Base-by-base conservation (phyloP, 2,113 vertebrate genomes). In the Gambusia holbrooki region DNA sequence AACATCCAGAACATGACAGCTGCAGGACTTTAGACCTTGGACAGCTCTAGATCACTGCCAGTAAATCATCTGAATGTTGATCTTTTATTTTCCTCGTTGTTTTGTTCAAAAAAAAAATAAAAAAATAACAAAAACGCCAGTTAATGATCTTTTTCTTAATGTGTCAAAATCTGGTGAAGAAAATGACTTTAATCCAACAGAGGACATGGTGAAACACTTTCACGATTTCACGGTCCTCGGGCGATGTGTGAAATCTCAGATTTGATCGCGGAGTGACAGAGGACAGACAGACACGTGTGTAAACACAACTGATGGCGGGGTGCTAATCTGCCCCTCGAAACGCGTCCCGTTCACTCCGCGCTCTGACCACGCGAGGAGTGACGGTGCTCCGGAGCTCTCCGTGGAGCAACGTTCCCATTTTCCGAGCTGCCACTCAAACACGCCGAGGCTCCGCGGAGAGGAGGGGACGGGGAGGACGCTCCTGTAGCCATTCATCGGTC, bases 11-110 rank as follows among this genome's bases (percentile, higher is more conserved):
- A 71, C 80, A 74, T 84, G 81, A 88, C 90, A 92, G 87, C 90
- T 89, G 87, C 85, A 90, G 80, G 75, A 90, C 88, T 93, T 92
- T 86, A 62, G 89, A 92, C 88, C 66, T 88, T 91, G 89, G 88
- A 91, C 74, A 14, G 77, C 35, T 73, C 25, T 80, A 63, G 88
- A 63, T 86, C 75, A 77, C 70, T 51, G 63, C 69, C 85, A 89
- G 90, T 92, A 90, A 92, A 93, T 90, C 76, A 93, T 91, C 76
- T 79, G 66, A 80, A 68, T 64, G 42, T 17, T 33, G 28, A 74
- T 54, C 69, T 67, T 22, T 63, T 37, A 12, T 37, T 12, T 33
- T 33, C 35, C 9, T 8, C 51, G n/a, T 58, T 65, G 73, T 69
- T 79, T 79, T 68, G 29, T 79, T 74, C 51, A 60, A 58, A 45